These are phyloP conservation scores for Vultur gryphus DNA, from an alignment of 2,797 vertebrate species.

Conservation along the genomic window DNA sequence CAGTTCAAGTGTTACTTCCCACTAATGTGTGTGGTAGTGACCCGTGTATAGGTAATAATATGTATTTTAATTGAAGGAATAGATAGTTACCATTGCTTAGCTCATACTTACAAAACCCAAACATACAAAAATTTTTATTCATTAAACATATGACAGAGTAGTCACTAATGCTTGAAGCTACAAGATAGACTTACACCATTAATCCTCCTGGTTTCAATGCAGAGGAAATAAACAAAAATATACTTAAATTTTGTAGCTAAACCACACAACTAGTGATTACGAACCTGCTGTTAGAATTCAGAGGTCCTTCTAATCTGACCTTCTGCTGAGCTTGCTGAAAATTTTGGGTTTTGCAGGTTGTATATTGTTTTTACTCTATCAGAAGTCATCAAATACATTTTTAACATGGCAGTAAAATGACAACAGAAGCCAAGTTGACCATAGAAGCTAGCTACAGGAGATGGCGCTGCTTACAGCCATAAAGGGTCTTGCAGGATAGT, in stretches of 20 bases:
- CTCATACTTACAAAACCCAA: not conserved
- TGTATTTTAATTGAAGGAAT: conserved; percentile 22
- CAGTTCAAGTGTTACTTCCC: conserved; percentile 10
- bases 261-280: not conserved
- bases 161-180: not conserved
- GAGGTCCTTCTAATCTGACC: not conserved
- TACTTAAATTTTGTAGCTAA: not conserved
- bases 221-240: not conserved
- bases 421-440: not conserved
- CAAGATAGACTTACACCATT: not conserved
- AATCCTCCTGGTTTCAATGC: not conserved
- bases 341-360: not conserved
- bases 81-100: not conserved
- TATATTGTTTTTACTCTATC: not conserved
- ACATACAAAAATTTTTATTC: not conserved
- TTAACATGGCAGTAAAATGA: not conserved
- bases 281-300: not conserved
- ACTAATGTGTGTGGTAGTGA: not conserved
- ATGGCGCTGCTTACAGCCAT: not conserved
- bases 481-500: not conserved
- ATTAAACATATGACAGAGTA: not conserved
- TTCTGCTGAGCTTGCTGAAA: not conserved
- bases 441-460: not conserved
- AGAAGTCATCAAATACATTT: not conserved
- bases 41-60: not conserved